Base-by-base conservation (phyloP, 2,113 vertebrate genomes). In the Phylloscopus trochilus region DNA sequence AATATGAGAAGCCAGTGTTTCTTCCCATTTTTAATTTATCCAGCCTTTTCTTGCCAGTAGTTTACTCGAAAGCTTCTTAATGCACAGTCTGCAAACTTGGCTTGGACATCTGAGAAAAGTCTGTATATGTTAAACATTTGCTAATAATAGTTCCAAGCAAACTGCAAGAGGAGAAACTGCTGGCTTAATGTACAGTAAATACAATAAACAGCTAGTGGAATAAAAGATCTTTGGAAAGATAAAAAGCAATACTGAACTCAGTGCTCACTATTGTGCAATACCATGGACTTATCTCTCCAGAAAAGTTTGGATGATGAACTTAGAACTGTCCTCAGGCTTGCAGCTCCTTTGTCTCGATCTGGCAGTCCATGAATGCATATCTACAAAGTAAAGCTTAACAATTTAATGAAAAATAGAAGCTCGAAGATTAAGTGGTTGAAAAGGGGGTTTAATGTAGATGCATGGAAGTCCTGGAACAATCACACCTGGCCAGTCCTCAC, bases 11-110 rank as follows among this genome's bases (percentile, higher is more conserved):
- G 39, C 22, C 84, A 89, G 8, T 60, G 16, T 83, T 72, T 83
- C 43, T 70, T n/a, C 43, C 30, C 15, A 31, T 80, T 96, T 95
- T 86, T 86, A 90, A 88, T 83, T 88, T 83, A 83, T 44, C 24
- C 53, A 81, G 44, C 22, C 41, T 87, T 90, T 93, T 83, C 72
- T 81, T 93, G 85, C 90, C 76, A 90, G 79, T 23, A 51, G 69
- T 84, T 95, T 94, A 72, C 86, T 89, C 11, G 9, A 83, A 90
- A 86, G 39, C 31, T 59, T 41, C 76, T 83, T 83, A 78, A 78
- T 62, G 39, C 33, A 31, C 47, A 64, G 64, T 67, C 91, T 87
- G 56, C 30, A 90, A 72, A 87, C 80, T 83, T 95, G 95, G 94
- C 66, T 0, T 39, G 83, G 53, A 72, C 77, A 89, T 92, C 91